phyloP scores from a whole-genome alignment of 2,888 invertebrate species.

The Sericinus montela region DNA sequence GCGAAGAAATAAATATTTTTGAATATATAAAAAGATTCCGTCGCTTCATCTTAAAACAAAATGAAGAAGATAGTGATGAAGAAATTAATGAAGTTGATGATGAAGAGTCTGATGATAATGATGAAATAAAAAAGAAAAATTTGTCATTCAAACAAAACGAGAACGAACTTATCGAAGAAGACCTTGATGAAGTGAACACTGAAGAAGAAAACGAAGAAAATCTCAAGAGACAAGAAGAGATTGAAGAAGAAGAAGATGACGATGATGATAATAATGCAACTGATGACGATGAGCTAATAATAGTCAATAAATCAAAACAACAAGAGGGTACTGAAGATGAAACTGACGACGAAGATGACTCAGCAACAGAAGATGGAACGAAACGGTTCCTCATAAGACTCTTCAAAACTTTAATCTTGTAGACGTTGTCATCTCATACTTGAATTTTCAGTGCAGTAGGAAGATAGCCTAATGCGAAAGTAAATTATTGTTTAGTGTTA shows the following conservation, averaged over 20 bases:
- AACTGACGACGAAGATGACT: neutral
- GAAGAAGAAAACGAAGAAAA: no score
- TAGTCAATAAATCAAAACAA: neutral
- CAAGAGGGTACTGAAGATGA: neutral
- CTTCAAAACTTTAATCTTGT: conserved; percentile 40
- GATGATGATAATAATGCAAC: neutral
- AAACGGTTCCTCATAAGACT: conserved; percentile 40
- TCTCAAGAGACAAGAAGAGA: no score
- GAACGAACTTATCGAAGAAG: no score
- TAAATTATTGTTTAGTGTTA: conserved; percentile 32
- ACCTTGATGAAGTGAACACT: no score
- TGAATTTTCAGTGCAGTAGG: conserved; percentile 43
- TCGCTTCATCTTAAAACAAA: neutral
- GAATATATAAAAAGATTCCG: neutral
- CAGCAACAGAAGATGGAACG: neutral
- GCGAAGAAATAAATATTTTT: neutral
- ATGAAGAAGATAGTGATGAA: neutral
- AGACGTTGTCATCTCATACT: conserved; percentile 27
- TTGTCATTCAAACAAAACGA: no score
- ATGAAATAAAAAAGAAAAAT: no score
- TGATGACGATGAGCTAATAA: neutral
- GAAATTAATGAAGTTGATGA: neutral
- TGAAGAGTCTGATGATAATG: neutral
- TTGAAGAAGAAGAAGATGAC: neutral
- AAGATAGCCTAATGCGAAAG: conserved; percentile 13